Evolutionary conservation across 2,113 vertebrate species (phyloP), one percentile per base, ranked within the genome.

Genomic region (Cranoglanis bouderius): DNA sequence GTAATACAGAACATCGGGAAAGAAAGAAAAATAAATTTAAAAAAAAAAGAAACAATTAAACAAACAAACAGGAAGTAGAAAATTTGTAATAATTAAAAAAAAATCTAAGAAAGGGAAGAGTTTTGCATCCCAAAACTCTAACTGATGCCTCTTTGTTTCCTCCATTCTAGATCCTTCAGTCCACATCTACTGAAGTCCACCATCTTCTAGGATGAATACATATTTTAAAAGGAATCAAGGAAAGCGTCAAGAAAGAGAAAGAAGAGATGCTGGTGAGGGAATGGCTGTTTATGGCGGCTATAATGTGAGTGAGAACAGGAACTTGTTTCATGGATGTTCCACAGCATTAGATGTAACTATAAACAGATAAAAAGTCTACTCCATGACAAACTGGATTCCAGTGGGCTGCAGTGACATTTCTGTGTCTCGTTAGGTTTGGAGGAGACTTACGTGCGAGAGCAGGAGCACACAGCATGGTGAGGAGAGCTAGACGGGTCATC

Each of bases 361-460:
- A 72, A 67, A 38, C 0, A 46, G 6, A 29, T 74, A 13, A 46
- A 46, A 13, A 19, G 19, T 75, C 19, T 43, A 19, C 19, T 43
- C 3, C 2, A 13, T 19, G 67, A 38, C 7, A 3, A 10, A 75
- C 26, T 75, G 13, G 55, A 29, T 46, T 46, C 1, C 35, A 13
- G 65, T 3, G 46, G 3, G 5, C 8, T 59, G 24, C 26, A 38
- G 6, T 29, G n/a, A 46, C 8, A 1, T 21, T 18, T 10, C 6
- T 29, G 53, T 13, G 18, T 43, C 2, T 29, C 1, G 16, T 59
- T 24, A 4, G 35, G 35, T 74, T 59, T 3, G 49, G 74, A 40
- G 84, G 85, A 75, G 78, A 80, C 90, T 90, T 88, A 91, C 90
- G 90, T 43, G 90, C 51, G 16, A 90, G 67, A 43, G 90, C 86